These are phyloP conservation scores for Margarornis squamiger DNA, from an alignment of 2,797 vertebrate species.

Conservation along the genomic window DNA sequence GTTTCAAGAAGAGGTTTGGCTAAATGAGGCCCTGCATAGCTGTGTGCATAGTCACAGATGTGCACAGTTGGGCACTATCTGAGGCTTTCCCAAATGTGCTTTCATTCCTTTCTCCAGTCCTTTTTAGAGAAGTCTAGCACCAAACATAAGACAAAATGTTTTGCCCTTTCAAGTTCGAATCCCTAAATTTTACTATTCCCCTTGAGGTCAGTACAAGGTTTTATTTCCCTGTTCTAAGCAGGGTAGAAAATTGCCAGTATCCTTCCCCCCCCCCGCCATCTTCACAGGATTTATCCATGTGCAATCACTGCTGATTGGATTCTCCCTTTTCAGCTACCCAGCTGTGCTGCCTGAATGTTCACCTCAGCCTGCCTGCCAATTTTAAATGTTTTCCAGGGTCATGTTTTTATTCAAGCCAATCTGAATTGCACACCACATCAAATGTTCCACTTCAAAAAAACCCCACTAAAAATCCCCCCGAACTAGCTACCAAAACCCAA, in stretches of 20 bases:
- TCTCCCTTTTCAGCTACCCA: constrained; percentile 4
- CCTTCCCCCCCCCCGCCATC: not conserved
- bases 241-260: not conserved
- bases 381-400: not conserved
- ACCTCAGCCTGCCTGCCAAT: not conserved
- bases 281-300: not conserved
- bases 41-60: not conserved
- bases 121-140: not conserved
- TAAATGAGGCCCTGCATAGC: not conserved
- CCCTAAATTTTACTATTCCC: not conserved
- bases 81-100: not conserved
- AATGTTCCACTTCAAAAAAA: not conserved
- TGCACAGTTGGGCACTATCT: not conserved
- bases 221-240: not conserved
- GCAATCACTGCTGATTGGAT: not conserved
- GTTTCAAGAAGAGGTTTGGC: not conserved
- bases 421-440: not conserved
- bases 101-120: not conserved
- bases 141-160: not conserved
- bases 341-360: constrained; percentile 19
- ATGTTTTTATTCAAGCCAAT: not conserved
- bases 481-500: not conserved
- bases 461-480: not conserved
- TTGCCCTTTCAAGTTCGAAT: not conserved
- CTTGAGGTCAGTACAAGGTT: not conserved